Evolutionary conservation across 2,888 invertebrate species (phyloP), one percentile per base, ranked within the genome.

Genomic region (Odontocerum albicorne): DNA sequence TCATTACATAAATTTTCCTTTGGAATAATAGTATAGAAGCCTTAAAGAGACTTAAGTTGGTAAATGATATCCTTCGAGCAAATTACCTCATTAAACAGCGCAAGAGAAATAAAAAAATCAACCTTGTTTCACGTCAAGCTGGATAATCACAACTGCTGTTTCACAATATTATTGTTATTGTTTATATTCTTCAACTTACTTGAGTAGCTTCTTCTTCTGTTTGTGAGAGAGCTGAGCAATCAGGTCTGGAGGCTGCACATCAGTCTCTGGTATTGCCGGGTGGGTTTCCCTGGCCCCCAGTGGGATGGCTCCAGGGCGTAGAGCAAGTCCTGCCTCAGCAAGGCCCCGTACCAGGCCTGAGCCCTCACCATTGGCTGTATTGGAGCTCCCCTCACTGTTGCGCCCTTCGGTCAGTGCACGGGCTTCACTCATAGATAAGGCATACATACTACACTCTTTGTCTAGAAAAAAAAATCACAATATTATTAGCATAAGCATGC

Each of bases 371-470:
- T 82, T 82, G 59, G 81, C 74, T 57, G 77, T 72, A 53, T 78
- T 92, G 70, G 90, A 90, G 64, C 89, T 88, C 59, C 82, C 74
- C 86, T 88, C 86, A 63, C 88, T 84, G 57, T 83, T 75, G 7
- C 85, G 83, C 33, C 87, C 81, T 50, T 87, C 83, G 68, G 88
- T 87, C 12, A 86, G 69, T 35, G 88, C 87, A 62, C 89, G 81
- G 1, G 90, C 90, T 62, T 88, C 89, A 67, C 88, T 89, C 87
- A 88, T 91, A 22, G 86, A 90, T 65, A 85, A 82, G 68, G 87
- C 88, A 72, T 86, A 99, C 80, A 99, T 84, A 3, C 96, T 92
- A 72, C 99, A 99, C 74, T 99, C 97, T 66, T 93, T 91, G 70
- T 96, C 96, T 79, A 74, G 63, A 70, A 72, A 3, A 27, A 38